Percentiles rank a stretch among this genome's conserved stretches.
Evolutionary conservation across 2,797 vertebrate species (phyloP).

Genomic region (Eutrigla gurnardus): DNA sequence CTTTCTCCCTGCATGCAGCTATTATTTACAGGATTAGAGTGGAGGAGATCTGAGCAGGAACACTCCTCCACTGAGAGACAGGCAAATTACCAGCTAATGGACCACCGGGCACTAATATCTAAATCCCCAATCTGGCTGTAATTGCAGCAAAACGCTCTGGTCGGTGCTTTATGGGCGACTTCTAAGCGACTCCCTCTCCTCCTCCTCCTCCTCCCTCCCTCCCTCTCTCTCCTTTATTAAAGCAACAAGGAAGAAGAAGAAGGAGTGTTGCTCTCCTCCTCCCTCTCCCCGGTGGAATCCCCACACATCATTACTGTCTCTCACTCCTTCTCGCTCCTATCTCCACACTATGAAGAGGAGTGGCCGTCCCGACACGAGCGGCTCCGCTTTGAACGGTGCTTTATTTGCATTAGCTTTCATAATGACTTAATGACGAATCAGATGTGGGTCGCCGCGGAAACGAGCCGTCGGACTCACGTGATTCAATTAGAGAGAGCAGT

Average conservation of each 20-base stretch:
- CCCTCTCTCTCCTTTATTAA: slow-evolving; percentile 77
- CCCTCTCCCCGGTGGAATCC: slow-evolving; percentile 77
- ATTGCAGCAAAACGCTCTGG: slow-evolving; percentile 85
- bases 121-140: slow-evolving; percentile 85
- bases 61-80: slow-evolving; percentile 83
- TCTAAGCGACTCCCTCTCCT: slow-evolving; percentile 67
- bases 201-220: slow-evolving; percentile 33
- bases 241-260: slow-evolving; percentile 73
- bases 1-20: slow-evolving; percentile 65
- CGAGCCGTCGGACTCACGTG: slow-evolving; percentile 91
- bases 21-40: slow-evolving; percentile 97
- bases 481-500: slow-evolving; percentile 93
- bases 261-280: slow-evolving; percentile 63
- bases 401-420: slow-evolving; percentile 98
- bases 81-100: slow-evolving; percentile 92
- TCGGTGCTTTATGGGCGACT: slow-evolving; percentile 79
- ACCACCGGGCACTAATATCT: slow-evolving; percentile 87
- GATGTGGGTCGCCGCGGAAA: slow-evolving; percentile 96
- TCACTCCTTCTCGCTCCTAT: slow-evolving; percentile 71
- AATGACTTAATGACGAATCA: slow-evolving; percentile 99
- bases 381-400: slow-evolving; percentile 94
- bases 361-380: slow-evolving; percentile 72
- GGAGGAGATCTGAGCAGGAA: slow-evolving; percentile 87
- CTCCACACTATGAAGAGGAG: slow-evolving; percentile 73
- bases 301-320: slow-evolving; percentile 82